Conservation (phyloP, 1,140 invertebrate genomes). For the Samia ricini region DNA sequence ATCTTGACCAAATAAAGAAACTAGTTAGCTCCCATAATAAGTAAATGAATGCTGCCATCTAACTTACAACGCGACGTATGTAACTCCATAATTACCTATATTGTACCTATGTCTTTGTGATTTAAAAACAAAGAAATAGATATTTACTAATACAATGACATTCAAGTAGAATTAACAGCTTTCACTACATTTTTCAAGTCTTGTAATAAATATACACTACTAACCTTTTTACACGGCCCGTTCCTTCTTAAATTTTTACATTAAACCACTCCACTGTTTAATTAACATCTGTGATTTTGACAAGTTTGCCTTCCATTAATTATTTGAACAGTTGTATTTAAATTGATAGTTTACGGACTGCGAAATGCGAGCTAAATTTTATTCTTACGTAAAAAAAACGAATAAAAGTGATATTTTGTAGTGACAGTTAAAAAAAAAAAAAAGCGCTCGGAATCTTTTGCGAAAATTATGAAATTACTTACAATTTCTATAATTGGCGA, state of each 20-base stretch:
- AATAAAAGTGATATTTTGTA: background rate
- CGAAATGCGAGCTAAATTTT: background rate
- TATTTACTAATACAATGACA: background rate
- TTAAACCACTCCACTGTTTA: background rate
- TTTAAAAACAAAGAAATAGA: background rate
- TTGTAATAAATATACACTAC: too few relatives aligned
- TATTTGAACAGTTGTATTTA: background rate
- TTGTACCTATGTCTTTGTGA: background rate
- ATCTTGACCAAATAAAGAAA: background rate
- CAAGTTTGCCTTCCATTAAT: too few relatives aligned
- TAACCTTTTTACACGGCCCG: background rate
- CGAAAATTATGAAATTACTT: too few relatives aligned
- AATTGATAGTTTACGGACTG: background rate
- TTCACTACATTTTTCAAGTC: background rate
- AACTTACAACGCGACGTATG: background rate
- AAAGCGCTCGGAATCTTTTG: background rate
- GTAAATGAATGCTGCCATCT: background rate
- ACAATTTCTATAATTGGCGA: background rate
- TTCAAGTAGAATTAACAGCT: background rate
- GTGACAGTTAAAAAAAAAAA: background rate
- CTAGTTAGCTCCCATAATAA: background rate
- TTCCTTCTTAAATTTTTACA: background rate
- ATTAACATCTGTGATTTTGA: background rate
- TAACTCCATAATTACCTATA: too few relatives aligned
- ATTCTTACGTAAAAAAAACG: background rate